Conservation (phyloP, 2,797 vertebrate genomes). For the Semaprochilodus insignis region DNA sequence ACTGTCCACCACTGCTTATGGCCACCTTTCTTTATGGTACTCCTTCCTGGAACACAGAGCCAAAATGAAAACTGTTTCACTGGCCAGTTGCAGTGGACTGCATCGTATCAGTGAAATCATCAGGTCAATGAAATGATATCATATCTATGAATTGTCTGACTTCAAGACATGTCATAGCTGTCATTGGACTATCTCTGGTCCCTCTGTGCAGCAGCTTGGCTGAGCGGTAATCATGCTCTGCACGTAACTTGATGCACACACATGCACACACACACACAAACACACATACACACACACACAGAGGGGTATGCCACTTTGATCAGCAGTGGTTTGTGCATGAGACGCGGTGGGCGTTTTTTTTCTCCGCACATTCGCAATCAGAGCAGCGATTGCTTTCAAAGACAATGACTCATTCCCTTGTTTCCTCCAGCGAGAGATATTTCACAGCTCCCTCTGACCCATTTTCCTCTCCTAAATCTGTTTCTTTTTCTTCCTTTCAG, state of each 20-base stretch:
- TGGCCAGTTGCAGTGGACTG: neutral
- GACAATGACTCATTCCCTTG: constrained; percentile 30
- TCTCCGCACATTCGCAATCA: neutral
- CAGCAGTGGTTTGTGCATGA: neutral
- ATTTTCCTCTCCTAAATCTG: constrained; percentile 33
- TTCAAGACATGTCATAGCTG: neutral
- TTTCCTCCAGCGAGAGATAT: constrained; percentile 28
- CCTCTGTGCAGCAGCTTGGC: neutral
- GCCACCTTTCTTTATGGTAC: too few species aligned
- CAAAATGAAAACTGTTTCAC: neutral
- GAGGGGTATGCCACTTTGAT: constrained; percentile 8
- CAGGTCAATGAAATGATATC: neutral
- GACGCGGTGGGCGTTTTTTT: constrained; percentile 5
- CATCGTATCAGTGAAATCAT: too few species aligned
- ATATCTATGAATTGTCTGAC: neutral
- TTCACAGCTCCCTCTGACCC: constrained; percentile 51
- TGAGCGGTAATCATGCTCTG: neutral
- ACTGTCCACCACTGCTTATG: too few species aligned
- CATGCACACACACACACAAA: neutral
- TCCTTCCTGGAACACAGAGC: neutral
- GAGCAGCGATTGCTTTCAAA: constrained; percentile 29
- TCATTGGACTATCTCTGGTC: neutral
- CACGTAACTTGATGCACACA: neutral
- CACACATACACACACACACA: neutral
- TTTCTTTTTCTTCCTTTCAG: neutral